These are phyloP conservation scores for Nezara viridula DNA, from an alignment of 2,888 invertebrate genomes.

Conservation along the genomic window DNA sequence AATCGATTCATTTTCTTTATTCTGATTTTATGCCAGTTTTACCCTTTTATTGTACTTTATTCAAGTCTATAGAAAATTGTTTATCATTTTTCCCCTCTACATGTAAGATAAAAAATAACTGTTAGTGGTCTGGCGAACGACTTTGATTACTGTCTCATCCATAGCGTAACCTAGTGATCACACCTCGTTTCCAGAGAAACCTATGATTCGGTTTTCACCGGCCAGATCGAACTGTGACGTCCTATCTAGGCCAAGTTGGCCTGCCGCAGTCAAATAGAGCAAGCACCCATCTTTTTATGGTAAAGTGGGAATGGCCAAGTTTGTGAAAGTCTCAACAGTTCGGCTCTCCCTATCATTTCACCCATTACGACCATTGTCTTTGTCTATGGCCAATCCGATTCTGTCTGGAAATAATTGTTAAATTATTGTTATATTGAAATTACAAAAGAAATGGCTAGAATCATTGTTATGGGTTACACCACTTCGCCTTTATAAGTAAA, in stretches of 20 bases:
- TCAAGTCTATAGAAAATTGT: neutral
- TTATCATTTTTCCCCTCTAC: neutral
- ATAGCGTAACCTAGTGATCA: neutral
- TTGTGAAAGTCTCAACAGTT: neutral
- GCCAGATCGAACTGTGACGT: neutral
- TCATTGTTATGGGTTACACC: neutral
- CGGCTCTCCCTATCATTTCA: neutral
- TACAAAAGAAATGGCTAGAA: neutral
- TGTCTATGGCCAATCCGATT: conserved; percentile 22
- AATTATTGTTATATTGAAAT: conserved; percentile 19
- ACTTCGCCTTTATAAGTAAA: neutral
- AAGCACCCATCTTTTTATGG: neutral
- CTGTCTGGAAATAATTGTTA: conserved; percentile 10
- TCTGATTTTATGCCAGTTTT: neutral
- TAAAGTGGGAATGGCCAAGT: neutral
- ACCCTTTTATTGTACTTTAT: neutral
- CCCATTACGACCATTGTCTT: conserved; percentile 1
- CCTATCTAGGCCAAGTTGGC: neutral
- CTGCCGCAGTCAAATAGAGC: neutral
- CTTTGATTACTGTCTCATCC: neutral
- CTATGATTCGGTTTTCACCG: neutral
- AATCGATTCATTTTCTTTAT: neutral
- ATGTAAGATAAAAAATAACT: neutral
- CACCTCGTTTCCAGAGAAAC: neutral
- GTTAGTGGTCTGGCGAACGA: neutral